Evolutionary conservation across 2,113 vertebrate species (phyloP), one percentile per base, ranked within the genome.

Genomic region (Microtus montanus): DNA sequence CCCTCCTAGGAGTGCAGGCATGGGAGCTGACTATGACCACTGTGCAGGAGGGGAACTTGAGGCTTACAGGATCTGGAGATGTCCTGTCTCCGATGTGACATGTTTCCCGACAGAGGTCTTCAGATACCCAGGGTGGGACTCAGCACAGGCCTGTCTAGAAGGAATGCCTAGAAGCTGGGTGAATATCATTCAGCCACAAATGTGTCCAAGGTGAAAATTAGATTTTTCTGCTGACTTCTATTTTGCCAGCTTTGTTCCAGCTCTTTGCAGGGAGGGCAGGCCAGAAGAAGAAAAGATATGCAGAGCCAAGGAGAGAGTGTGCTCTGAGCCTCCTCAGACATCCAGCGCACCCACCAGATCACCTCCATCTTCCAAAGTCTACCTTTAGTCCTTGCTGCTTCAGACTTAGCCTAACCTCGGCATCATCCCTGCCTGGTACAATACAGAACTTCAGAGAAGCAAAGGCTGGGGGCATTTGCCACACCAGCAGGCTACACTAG

Each of bases 171-270:
- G 66, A 94, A 44, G n/a, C 87, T 17, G 26, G 71, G 75, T 73
- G 83, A 64, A 3, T 64, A 49, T 41, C 97, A 85, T 73, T 85
- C 92, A 74, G 92, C 66, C 26, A 84, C 85, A 74, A 41, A 97
- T 7, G 11, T 94, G 96, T 94, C 90, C 85, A 38, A 96, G 68
- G 97, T 94, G 88, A 91, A 95, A 96, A 96, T 96, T 3, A 93
- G 96, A 90, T 90, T 97, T 96, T 96, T 93, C 94, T 95, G 94
- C 97, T 95, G 96, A 96, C 95, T 93, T 77, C 14, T 28, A 7
- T 77, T 96, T 47, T 92, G 80, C 88, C 73, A 73, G 73, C 95
- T 94, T 92, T 74, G 58, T 70, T 95, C 86, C n/a, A 54, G 95
- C 77, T 74, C 92, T 92, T 84, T n/a, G 63, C 30, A 35, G 63